phyloP scores from a whole-genome alignment of 2,797 vertebrate species.

The Calcarius lapponicus region DNA sequence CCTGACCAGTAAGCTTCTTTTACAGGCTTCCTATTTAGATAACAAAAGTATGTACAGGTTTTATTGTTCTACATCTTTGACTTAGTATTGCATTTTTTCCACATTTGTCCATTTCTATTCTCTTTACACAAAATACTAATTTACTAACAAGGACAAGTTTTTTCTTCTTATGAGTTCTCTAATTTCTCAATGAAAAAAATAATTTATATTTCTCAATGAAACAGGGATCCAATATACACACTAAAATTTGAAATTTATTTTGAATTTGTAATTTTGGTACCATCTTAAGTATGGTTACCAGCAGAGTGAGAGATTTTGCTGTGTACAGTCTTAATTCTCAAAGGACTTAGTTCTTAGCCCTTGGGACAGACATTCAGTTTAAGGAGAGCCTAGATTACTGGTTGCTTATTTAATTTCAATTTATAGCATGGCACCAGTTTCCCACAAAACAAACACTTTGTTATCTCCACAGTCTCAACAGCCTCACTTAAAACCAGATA shows the following conservation, averaged over 20 bases:
- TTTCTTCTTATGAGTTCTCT: not conserved
- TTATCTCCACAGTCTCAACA: not conserved
- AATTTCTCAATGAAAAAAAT: not conserved
- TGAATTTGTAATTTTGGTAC: not conserved
- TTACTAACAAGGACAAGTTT: not conserved
- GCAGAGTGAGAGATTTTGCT: not conserved
- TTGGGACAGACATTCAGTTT: not conserved
- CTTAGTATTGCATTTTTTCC: not conserved
- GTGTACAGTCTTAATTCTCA: not conserved
- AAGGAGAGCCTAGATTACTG: not conserved
- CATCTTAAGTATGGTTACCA: not conserved
- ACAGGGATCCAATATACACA: not conserved
- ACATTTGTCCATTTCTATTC: not conserved
- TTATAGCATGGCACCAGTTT: constrained; percentile 1
- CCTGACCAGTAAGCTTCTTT: not conserved
- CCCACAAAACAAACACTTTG: constrained; percentile 6
- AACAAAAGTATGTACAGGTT: not conserved
- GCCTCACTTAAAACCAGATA: constrained; percentile 14
- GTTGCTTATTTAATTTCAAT: not conserved
- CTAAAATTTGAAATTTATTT: not conserved
- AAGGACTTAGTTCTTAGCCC: not conserved
- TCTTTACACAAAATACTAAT: not conserved
- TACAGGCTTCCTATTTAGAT: not conserved
- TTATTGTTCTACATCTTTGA: not conserved
- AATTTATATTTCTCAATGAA: not conserved